A percentile compares a stretch with the other conserved stretches of the same genome.
phyloP scores from a whole-genome alignment of 1,140 invertebrate genomes.

The Aphis gossypii region DNA sequence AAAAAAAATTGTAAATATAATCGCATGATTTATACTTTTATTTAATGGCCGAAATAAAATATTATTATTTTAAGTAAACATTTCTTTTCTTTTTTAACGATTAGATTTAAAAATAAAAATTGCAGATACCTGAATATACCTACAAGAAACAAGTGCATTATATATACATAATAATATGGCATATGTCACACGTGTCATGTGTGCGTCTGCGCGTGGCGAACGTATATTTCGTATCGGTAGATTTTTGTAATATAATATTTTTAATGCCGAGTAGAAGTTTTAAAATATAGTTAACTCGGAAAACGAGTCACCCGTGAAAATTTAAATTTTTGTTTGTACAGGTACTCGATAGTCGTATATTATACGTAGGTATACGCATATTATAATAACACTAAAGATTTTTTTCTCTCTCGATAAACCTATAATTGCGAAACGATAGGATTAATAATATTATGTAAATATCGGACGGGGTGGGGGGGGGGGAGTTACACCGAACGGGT shows the following conservation, averaged over 20 bases:
- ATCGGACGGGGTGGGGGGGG: neutral
- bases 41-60: neutral
- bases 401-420: neutral
- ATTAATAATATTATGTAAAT: conserved; percentile 40
- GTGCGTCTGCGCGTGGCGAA: neutral
- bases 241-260: conserved; percentile 28
- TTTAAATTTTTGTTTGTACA: neutral
- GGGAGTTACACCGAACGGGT: neutral
- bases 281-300: neutral
- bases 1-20: no score
- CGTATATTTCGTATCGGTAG: neutral
- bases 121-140: neutral
- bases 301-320: neutral
- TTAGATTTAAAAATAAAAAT: neutral
- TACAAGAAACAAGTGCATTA: neutral
- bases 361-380: no score
- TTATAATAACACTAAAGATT: neutral
- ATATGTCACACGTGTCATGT: neutral
- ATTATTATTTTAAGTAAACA: neutral
- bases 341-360: no score
- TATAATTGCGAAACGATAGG: conserved; percentile 24
- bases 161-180: no score
- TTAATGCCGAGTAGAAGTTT: neutral
- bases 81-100: no score
- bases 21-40: neutral